Percentiles rank a stretch among this genome's conserved stretches.
Evolutionary conservation across 2,797 vertebrate genomes (phyloP).

Genomic region (Coregonus suidteri): DNA sequence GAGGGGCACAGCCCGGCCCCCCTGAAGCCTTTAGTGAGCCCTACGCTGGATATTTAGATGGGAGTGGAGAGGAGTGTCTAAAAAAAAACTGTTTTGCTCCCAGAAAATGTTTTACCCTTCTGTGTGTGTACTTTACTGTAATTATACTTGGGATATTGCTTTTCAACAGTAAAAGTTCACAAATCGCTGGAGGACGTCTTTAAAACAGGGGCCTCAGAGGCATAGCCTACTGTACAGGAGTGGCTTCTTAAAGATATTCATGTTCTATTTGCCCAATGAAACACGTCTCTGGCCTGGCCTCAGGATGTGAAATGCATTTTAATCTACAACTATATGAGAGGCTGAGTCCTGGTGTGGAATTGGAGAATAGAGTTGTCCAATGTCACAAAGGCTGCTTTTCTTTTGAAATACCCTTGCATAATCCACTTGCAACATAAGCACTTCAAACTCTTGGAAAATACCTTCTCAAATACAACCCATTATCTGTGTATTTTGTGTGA

Average conservation of each 20-base stretch:
- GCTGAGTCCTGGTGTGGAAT: not conserved
- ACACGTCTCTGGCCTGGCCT: not conserved
- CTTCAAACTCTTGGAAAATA: not conserved
- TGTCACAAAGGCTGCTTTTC: not conserved
- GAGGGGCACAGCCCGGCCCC: constrained; percentile 30
- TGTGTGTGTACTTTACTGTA: no score
- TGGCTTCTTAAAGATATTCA: not conserved
- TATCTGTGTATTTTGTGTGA: not conserved
- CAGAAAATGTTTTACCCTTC: no score
- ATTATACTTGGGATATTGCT: no score
- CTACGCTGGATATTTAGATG: not conserved
- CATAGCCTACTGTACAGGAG: not conserved
- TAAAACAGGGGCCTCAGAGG: not conserved
- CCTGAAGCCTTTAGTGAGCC: not conserved
- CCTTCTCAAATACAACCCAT: not conserved
- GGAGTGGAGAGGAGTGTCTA: not conserved
- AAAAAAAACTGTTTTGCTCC: no score
- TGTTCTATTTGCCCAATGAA: not conserved
- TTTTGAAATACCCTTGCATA: not conserved
- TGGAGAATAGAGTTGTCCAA: no score
- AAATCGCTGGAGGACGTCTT: no score
- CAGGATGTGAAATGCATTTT: not conserved
- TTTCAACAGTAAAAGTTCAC: no score
- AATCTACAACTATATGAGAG: not conserved
- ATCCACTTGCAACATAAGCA: no score